These are phyloP conservation scores for Colletes latitarsis DNA, from an alignment of 1,140 invertebrate species.

Conservation along the genomic window DNA sequence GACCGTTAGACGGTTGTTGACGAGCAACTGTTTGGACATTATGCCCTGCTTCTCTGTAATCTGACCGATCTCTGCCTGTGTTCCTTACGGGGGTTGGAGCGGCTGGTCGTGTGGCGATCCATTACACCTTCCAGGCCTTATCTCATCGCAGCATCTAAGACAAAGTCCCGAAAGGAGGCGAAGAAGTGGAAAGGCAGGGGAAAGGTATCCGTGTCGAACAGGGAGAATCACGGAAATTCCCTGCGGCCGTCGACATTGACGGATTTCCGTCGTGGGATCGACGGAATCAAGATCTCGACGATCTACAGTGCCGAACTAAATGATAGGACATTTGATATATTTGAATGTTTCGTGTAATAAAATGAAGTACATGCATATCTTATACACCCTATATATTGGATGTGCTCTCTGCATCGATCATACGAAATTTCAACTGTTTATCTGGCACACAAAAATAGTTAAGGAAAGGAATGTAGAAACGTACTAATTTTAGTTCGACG, in stretches of 20 bases:
- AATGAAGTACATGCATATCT: no score
- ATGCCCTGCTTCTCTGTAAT: constrained; percentile 75
- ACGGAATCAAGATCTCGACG: constrained; percentile 55
- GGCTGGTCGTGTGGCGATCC: constrained; percentile 70
- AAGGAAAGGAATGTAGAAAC: no score
- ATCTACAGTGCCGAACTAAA: constrained; percentile 37
- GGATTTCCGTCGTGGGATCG: constrained; percentile 58
- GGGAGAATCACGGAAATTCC: constrained; percentile 43
- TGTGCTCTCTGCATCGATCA: no score
- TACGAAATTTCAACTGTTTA: no score
- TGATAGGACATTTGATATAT: no score
- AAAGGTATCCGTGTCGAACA: constrained; percentile 55
- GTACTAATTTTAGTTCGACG: no score
- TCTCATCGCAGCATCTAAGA: constrained; percentile 71
- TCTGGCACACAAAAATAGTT: no score
- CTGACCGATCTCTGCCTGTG: constrained; percentile 68
- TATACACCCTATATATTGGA: no score
- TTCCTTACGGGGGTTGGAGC: constrained; percentile 49
- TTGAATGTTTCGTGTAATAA: no score
- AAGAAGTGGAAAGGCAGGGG: constrained; percentile 1
- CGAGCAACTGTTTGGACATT: constrained; percentile 73
- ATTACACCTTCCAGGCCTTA: constrained; percentile 73
- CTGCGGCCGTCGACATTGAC: constrained; percentile 66
- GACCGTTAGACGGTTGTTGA: constrained; percentile 70
- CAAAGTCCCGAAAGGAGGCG: constrained; percentile 62